Evolutionary conservation across 2,888 invertebrate species (phyloP).

Genomic region (Nezara viridula): DNA sequence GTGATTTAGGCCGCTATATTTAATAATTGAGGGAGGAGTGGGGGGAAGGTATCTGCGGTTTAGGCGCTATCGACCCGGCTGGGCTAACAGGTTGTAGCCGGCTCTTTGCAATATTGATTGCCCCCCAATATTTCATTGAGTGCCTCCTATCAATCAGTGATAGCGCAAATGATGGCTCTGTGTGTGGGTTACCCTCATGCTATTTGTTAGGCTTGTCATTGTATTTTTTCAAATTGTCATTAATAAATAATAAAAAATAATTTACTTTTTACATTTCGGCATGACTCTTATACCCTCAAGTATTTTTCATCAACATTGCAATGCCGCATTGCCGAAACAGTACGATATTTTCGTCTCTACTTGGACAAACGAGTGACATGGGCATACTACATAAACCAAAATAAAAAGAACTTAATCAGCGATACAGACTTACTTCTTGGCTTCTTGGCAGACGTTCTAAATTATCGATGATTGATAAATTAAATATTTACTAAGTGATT

Average conservation of each 20-base stretch:
- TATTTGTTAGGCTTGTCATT: not conserved
- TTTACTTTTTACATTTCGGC: too few relatives aligned
- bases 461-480: too few relatives aligned
- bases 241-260: not conserved
- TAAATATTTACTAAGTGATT: too few relatives aligned
- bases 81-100: conserved; percentile 22
- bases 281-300: too few relatives aligned
- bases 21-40: conserved; percentile 7
- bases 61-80: not conserved
- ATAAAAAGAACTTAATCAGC: too few relatives aligned
- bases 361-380: too few relatives aligned
- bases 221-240: not conserved
- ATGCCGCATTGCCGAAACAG: too few relatives aligned
- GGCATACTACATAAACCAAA: too few relatives aligned
- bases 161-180: not conserved
- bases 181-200: not conserved
- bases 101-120: conserved; percentile 18
- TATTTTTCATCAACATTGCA: too few relatives aligned
- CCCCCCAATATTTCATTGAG: not conserved
- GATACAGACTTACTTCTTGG: too few relatives aligned
- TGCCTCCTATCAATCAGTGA: conserved; percentile 20
- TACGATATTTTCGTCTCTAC: too few relatives aligned
- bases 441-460: too few relatives aligned
- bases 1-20: not conserved
- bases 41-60: not conserved